Percentiles rank a stretch among this genome's conserved stretches.
Conservation (phyloP, 2,113 vertebrate genomes). For the rabbit (Oryctolagus cuniculus) region mOryCun1.1 NC_091442.1:116103501-116104000, state of each 20-base stretch:
- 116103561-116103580: constrained; percentile 64
- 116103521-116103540: constrained; percentile 68
- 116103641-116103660: constrained; percentile 40
- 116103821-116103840: background rate
- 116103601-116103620: constrained; percentile 66
- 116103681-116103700: background rate
- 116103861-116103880: background rate
- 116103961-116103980: too few relatives aligned
- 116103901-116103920: constrained; percentile 9
- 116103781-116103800: background rate
- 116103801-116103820: too few relatives aligned
- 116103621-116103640: background rate
- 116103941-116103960: too few relatives aligned
- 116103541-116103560: constrained; percentile 67
- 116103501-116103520: background rate
- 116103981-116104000: background rate
- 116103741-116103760: background rate
- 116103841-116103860: background rate
- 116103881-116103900: background rate
- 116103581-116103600: constrained; percentile 76
- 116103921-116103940: background rate
- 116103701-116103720: background rate
- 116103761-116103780: background rate
- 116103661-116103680: rapidly evolving
- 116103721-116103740: background rate